Percentiles rank a stretch among this genome's conserved stretches.
These are phyloP conservation scores for Peromyscus leucopus DNA, from an alignment of 2,113 vertebrate genomes.

Conservation along the genomic window DNA sequence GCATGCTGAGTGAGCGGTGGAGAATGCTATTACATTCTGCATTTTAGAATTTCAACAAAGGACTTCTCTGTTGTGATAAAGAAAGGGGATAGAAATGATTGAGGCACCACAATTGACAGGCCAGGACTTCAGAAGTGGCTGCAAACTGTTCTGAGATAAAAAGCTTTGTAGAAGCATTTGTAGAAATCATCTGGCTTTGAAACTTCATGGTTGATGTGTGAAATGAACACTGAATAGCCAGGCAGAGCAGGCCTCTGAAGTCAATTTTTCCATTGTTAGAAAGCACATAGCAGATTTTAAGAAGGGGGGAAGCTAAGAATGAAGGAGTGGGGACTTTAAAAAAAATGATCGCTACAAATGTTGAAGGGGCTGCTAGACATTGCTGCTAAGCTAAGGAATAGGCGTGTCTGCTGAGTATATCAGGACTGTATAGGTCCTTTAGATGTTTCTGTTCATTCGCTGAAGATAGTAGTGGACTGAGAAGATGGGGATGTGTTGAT, in stretches of 20 bases:
- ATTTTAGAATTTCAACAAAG: constrained; percentile 58
- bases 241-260: neutral
- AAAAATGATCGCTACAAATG: constrained; percentile 32
- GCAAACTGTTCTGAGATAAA: constrained; percentile 17
- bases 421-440: neutral
- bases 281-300: constrained; percentile 51
- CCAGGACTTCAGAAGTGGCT: constrained; percentile 43
- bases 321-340: neutral
- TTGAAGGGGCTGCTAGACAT: neutral
- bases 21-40: constrained; percentile 18
- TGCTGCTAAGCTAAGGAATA: constrained; percentile 46
- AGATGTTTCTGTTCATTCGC: constrained; percentile 40
- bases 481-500: neutral
- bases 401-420: neutral
- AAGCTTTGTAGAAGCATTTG: constrained; percentile 39
- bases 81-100: constrained; percentile 13
- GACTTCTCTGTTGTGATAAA: neutral
- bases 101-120: constrained; percentile 19
- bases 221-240: constrained; percentile 18
- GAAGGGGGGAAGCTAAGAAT: constrained; percentile 27
- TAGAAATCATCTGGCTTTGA: constrained; percentile 48
- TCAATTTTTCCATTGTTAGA: neutral
- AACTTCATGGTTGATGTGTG: constrained; percentile 51
- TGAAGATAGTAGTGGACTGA: neutral
- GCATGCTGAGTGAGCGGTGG: constrained; percentile 5